A percentile compares a stretch with the other conserved stretches of the same genome.
Conservation (phyloP, 2,797 vertebrate species). For the Xenopus petersii region DNA sequence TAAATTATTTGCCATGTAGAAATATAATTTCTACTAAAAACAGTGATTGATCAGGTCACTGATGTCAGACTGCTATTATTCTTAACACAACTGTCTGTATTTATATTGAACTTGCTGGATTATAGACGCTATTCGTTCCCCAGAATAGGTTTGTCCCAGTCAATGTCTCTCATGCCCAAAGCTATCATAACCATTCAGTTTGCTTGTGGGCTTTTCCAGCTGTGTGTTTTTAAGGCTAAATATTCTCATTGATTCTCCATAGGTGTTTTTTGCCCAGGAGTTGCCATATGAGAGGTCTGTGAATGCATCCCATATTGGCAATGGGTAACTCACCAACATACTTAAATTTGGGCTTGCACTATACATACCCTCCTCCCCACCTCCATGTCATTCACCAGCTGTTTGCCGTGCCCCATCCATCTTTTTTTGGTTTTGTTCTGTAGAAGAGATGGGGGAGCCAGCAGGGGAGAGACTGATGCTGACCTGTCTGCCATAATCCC, state of each 20-base stretch:
- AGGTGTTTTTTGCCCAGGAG: neutral
- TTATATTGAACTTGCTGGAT: no score
- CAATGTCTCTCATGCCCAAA: no score
- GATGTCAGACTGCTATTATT: no score
- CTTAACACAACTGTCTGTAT: no score
- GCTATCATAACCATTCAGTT: no score
- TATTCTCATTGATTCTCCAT: neutral
- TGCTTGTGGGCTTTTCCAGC: no score
- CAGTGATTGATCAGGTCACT: no score
- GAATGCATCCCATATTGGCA: neutral
- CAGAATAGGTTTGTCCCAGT: no score
- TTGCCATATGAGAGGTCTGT: constrained; percentile 6
- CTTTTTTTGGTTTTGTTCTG: constrained; percentile 45
- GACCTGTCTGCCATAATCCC: constrained; percentile 59
- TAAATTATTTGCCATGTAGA: no score
- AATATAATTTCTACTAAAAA: no score
- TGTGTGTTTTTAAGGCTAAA: no score
- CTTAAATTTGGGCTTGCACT: neutral
- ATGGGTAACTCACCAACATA: neutral
- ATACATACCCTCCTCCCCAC: constrained; percentile 14
- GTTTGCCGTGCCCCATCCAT: constrained; percentile 37
- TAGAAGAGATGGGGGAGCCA: constrained; percentile 25
- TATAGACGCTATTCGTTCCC: no score
- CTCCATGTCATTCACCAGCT: constrained; percentile 35
- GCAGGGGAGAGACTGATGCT: constrained; percentile 43